Conservation (phyloP, 2,888 invertebrate genomes). For the Stomorhina lunata region DNA sequence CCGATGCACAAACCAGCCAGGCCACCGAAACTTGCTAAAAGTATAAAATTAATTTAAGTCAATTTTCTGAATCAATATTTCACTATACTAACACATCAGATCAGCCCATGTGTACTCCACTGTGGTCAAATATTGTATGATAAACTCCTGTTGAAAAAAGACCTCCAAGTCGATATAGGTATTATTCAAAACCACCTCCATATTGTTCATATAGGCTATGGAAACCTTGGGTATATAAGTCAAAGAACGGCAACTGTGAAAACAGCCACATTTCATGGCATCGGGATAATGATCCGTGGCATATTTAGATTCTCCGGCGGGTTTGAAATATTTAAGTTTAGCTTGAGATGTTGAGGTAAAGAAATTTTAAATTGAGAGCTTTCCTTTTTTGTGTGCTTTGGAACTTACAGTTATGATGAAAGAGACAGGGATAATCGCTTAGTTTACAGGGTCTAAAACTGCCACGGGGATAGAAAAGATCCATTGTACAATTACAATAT, state of each 20-base stretch:
- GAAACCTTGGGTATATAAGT: constrained; percentile 70
- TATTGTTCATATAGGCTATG: constrained; percentile 60
- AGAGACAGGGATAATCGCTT: constrained; percentile 72
- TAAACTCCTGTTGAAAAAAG: constrained; percentile 74
- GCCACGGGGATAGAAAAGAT: constrained; percentile 75
- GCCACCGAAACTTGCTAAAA: constrained; percentile 80
- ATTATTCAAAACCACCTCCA: constrained; percentile 55
- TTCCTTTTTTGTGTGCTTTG: too few relatives aligned
- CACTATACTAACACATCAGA: constrained; percentile 69
- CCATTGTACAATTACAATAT: constrained; percentile 78
- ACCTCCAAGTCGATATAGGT: constrained; percentile 76
- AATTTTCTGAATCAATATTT: too few relatives aligned
- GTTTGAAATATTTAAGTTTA: constrained; percentile 65
- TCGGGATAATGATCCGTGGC: constrained; percentile 63
- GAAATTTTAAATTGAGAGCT: too few relatives aligned
- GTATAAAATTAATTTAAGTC: too few relatives aligned
- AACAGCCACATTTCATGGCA: constrained; percentile 75
- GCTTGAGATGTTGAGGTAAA: too few relatives aligned
- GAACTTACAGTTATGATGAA: constrained; percentile 70
- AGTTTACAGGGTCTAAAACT: constrained; percentile 69
- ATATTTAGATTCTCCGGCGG: constrained; percentile 69
- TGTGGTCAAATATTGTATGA: constrained; percentile 79
- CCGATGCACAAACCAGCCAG: constrained; percentile 81
- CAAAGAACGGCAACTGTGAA: constrained; percentile 75
- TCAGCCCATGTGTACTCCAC: constrained; percentile 79